Evolutionary conservation across 2,113 vertebrate genomes (phyloP).

Genomic region (Erythrocercus mccallii): DNA sequence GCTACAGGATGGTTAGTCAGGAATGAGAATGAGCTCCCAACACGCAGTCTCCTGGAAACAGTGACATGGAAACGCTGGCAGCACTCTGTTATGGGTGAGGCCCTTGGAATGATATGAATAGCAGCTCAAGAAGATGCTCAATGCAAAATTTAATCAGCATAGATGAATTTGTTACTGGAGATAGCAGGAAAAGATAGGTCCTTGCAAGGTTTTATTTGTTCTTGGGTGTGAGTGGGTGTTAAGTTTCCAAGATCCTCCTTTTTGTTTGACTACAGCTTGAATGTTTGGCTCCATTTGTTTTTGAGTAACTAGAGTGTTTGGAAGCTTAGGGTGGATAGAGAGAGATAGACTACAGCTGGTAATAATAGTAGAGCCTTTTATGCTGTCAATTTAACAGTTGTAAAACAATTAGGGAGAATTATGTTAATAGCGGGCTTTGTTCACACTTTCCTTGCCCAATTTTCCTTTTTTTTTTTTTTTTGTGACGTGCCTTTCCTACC

Average conservation of each 20-base stretch:
- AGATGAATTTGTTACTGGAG: not conserved
- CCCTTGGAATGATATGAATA: not conserved
- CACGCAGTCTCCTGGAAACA: not conserved
- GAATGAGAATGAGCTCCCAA: not conserved
- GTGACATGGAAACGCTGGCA: not conserved
- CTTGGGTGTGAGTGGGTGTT: not conserved
- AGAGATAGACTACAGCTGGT: conserved; percentile 24
- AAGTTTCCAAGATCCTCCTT: not conserved
- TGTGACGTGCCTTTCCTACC: not conserved
- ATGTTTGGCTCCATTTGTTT: not conserved
- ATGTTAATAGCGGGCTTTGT: conserved; percentile 50
- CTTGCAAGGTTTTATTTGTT: not conserved
- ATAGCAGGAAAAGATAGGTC: not conserved
- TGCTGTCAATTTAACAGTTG: conserved; percentile 48
- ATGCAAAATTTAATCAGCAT: not conserved
- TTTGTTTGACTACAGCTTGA: not conserved
- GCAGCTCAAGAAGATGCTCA: not conserved
- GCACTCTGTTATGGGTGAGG: not conserved
- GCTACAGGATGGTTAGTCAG: not conserved
- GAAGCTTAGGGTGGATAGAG: conserved; percentile 15
- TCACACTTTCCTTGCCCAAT: conserved; percentile 27
- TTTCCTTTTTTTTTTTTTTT: not conserved
- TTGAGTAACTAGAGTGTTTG: conserved; percentile 10
- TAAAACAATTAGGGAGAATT: conserved; percentile 63
- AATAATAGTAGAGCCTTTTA: conserved; percentile 39